A percentile compares a stretch with the other conserved stretches of the same genome.
These are phyloP conservation scores for Amblyraja radiata DNA, from an alignment of 2,797 vertebrate genomes.

Conservation along the genomic window DNA sequence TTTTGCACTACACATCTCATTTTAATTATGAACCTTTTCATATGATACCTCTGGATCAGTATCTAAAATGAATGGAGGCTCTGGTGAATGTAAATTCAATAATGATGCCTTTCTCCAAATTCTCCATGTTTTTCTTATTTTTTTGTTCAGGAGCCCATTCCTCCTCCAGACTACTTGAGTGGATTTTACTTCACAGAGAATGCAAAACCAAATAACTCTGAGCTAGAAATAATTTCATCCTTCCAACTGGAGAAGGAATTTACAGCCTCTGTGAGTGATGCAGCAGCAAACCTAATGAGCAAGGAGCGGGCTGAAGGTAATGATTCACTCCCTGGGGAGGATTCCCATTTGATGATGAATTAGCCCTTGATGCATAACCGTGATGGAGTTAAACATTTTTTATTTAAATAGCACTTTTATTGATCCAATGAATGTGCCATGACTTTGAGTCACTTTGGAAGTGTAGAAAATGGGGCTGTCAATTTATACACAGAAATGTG, in stretches of 20 bases:
- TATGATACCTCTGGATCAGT: not conserved
- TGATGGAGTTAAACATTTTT: not conserved
- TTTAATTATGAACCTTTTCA: not conserved
- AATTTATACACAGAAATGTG: too few species aligned
- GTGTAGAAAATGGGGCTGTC: too few species aligned
- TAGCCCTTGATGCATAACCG: not conserved
- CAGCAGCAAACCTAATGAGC: conserved; percentile 55
- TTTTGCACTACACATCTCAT: not conserved
- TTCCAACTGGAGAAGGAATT: conserved; percentile 57
- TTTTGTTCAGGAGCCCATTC: conserved; percentile 39
- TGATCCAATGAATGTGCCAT: too few species aligned
- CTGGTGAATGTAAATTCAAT: not conserved
- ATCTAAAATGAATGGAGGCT: not conserved
- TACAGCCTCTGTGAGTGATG: conserved; percentile 53
- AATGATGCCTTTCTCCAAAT: not conserved
- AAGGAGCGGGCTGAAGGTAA: conserved; percentile 43
- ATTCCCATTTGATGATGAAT: conserved; percentile 4
- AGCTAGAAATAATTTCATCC: conserved; percentile 47
- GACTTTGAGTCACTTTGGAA: too few species aligned
- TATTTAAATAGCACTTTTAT: too few species aligned
- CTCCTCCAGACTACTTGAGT: conserved; percentile 42
- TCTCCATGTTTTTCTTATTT: not conserved
- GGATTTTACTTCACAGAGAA: conserved; percentile 49
- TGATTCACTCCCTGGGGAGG: not conserved
- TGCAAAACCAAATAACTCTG: conserved; percentile 58